These are phyloP conservation scores for Hydractinia echinata DNA, from an alignment of 30 jellyfish, hydroid and myxozoan genomes.

Conservation along the genomic window DNA sequence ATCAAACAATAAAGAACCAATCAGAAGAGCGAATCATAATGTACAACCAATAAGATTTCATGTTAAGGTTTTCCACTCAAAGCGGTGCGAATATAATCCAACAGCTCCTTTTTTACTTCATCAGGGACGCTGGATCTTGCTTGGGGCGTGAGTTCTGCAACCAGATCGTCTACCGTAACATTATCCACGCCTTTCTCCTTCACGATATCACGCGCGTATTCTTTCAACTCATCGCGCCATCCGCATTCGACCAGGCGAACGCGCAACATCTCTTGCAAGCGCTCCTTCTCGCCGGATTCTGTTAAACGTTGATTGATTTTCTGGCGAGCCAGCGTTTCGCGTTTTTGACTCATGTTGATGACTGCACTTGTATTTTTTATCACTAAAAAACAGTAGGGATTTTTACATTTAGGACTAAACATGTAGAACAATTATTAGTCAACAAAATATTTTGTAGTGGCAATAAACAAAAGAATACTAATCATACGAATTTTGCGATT, in stretches of 20 bases:
- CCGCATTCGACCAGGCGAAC: slow-evolving; percentile 92
- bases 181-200: slow-evolving; percentile 83
- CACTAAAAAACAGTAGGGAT: neutral
- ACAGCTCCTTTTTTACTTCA: slow-evolving; percentile 74
- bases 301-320: slow-evolving; percentile 83
- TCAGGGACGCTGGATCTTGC: slow-evolving; percentile 98
- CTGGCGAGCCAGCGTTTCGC: slow-evolving; percentile 74
- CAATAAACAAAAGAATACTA: no score
- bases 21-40: no score
- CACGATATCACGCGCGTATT: slow-evolving; percentile 80
- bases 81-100: slow-evolving; percentile 59
- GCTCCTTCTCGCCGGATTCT: slow-evolving; percentile 94
- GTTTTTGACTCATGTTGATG: slow-evolving; percentile 36
- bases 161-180: slow-evolving; percentile 85
- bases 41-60: no score
- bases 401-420: neutral
- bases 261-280: slow-evolving; percentile 87
- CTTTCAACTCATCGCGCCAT: slow-evolving; percentile 90
- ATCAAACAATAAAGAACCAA: neutral
- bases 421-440: no score
- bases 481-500: no score
- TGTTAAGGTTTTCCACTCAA: slow-evolving; percentile 66
- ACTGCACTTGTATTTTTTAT: neutral
- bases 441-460: no score
- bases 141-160: slow-evolving; percentile 81